These are phyloP conservation scores for Nemapogon koenigi DNA, from an alignment of 2,888 invertebrate genomes.

Conservation along the genomic window DNA sequence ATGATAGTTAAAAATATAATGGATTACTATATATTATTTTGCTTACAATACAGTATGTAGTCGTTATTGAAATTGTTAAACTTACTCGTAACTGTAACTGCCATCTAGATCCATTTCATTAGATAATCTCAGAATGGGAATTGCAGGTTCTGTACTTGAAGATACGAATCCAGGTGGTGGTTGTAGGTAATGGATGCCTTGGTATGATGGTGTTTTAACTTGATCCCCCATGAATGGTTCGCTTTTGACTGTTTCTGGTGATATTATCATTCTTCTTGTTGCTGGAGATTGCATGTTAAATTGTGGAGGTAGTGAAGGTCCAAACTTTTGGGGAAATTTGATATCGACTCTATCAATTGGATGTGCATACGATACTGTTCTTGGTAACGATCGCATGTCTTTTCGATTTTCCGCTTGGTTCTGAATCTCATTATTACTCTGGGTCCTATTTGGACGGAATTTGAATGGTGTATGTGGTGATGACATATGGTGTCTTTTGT, in stretches of 20 bases:
- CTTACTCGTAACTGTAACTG: constrained; percentile 63
- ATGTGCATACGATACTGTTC: constrained; percentile 26
- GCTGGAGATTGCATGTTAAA: constrained; percentile 26
- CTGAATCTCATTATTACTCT: constrained; percentile 5
- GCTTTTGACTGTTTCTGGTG: constrained; percentile 34
- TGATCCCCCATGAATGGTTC: constrained; percentile 31
- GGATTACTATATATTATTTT: neutral
- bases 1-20: too few relatives aligned
- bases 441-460: constrained; percentile 22
- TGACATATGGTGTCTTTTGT: constrained; percentile 18
- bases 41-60: neutral
- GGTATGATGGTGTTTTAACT: constrained; percentile 31
- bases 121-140: constrained; percentile 56
- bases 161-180: constrained; percentile 36
- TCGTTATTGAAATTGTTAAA: constrained; percentile 14
- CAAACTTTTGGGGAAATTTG: constrained; percentile 27
- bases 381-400: constrained; percentile 28
- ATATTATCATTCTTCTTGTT: constrained; percentile 37
- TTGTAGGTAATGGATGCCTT: constrained; percentile 31
- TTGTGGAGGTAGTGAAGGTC: constrained; percentile 16
- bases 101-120: constrained; percentile 65
- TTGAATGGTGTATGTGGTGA: constrained; percentile 23
- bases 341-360: constrained; percentile 41
- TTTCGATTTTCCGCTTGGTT: constrained; percentile 23
- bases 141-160: constrained; percentile 52